Conservation (phyloP, 2,888 invertebrate genomes). For the Phymatocera aterrima region DNA sequence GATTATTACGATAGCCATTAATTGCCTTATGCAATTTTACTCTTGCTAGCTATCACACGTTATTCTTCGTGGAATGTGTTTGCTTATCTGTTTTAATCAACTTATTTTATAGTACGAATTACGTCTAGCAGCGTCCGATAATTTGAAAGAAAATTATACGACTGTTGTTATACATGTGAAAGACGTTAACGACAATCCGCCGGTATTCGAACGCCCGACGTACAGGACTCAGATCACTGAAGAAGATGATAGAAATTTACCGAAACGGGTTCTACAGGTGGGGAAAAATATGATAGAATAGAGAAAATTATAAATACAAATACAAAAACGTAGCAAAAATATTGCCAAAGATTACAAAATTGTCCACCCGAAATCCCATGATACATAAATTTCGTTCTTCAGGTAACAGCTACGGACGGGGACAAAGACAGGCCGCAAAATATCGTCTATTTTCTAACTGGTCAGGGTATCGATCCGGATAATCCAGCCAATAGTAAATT, state of each 20-base stretch:
- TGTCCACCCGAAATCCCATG: background rate
- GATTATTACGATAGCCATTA: conserved; percentile 68
- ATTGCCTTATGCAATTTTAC: conserved; percentile 45
- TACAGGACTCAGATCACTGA: conserved; percentile 97
- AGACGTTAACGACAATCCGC: conserved; percentile 99
- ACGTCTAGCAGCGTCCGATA: conserved; percentile 95
- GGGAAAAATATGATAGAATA: conserved; percentile 33
- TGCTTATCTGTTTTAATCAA: background rate
- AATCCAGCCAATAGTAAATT: conserved; percentile 97
- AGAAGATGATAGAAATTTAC: conserved; percentile 95
- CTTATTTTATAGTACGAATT: conserved; percentile 87
- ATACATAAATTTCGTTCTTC: conserved; percentile 42
- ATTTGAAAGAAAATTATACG: conserved; percentile 97
- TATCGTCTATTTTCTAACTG: conserved; percentile 96
- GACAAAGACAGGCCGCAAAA: conserved; percentile 96
- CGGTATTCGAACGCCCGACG: conserved; percentile 95
- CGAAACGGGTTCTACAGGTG: conserved; percentile 95
- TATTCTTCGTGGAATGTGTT: conserved; percentile 41
- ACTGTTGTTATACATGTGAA: conserved; percentile 97
- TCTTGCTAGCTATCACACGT: conserved; percentile 48
- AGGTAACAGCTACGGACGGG: conserved; percentile 98
- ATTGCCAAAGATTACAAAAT: background rate
- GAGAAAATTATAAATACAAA: too few relatives aligned
- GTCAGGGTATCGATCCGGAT: conserved; percentile 96
- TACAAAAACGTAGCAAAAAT: conserved; percentile 1